Evolutionary conservation across 23 tunicate genomes (phyloP), one percentile per base, ranked within the genome.

Genomic region (Phallusia fumigata): DNA sequence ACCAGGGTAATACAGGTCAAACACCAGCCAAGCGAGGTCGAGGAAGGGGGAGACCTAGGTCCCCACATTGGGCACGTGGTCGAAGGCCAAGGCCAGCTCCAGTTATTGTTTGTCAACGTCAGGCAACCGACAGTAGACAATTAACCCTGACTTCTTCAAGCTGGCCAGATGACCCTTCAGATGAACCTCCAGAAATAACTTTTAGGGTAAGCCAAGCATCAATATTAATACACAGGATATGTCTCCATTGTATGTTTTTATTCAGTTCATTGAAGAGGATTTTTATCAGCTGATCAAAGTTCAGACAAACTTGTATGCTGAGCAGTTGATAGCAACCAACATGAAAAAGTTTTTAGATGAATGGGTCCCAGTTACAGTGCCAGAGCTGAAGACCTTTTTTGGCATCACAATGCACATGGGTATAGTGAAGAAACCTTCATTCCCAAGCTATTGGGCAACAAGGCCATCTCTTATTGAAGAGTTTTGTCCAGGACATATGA

Each of bases 311-410:
- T 24, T 58, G 69, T 58, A 13, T 24, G 69, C 69, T 58, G 69
- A 58, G 69, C 69, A 58, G 69, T 5, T 40, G 47, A 40, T 40
- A 40, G 47, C 47, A 40, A 40, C 47, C 47, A 40, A 40, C 47
- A 58, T 11, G 28, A 58, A 58, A 24, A 13, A 58, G 69, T 13
- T 58, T 58, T 21, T 58, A 58, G 69, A 22, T 58, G 28, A 58
- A 21, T 58, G 69, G 69, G 69, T 58, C 69, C 69, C 69, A 58
- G 47, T 40, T 40, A 40, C 47, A 40, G 69, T 58, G 69, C 69
- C 69, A 58, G 69, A 58, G 15, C 28, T 58, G 13, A 58, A 58
- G 69, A 58, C 69, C 16, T 58, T 58, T 58, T 58, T 40, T 40
- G 47, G 47, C 47, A 40, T 40, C 47, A 58, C 69, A 13, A 58